phyloP scores from a whole-genome alignment of 1,140 invertebrate genomes.

The Hylaeus anthracinus region DNA sequence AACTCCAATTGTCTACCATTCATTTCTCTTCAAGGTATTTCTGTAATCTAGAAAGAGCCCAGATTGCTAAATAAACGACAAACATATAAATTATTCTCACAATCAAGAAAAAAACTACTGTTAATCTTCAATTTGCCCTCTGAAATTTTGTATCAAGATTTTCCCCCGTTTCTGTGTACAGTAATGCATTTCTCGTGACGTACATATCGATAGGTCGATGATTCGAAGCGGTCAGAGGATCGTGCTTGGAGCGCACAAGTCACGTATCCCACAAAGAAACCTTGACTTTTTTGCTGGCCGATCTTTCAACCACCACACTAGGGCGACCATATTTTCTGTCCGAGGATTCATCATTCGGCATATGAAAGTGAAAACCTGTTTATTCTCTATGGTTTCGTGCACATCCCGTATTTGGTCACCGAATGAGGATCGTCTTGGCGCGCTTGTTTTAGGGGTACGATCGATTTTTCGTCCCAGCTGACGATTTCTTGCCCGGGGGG shows the following conservation, averaged over 20 bases:
- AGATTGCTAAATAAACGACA: no score
- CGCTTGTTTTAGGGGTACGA: slow-evolving; percentile 35
- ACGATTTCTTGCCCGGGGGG: slow-evolving; percentile 11
- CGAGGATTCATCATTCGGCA: slow-evolving; percentile 6
- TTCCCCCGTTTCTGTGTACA: neutral
- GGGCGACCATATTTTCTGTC: slow-evolving; percentile 48
- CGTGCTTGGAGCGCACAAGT: slow-evolving; percentile 13
- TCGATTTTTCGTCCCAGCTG: slow-evolving; percentile 26
- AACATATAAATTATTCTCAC: no score
- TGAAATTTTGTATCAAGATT: no score
- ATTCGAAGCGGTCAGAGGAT: slow-evolving; percentile 15
- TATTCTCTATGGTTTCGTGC: slow-evolving; percentile 53
- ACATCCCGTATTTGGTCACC: slow-evolving; percentile 57
- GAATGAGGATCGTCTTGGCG: slow-evolving; percentile 33
- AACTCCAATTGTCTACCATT: no score
- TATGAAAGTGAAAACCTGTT: slow-evolving; percentile 63
- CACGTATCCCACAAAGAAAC: slow-evolving; percentile 37
- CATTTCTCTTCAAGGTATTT: no score
- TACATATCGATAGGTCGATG: slow-evolving; percentile 6
- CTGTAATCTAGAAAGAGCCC: no score
- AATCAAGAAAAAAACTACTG: no score
- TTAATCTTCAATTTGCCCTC: no score
- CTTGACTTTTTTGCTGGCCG: slow-evolving; percentile 42
- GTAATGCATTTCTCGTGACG: neutral
- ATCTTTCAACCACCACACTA: slow-evolving; percentile 44